These are phyloP conservation scores for Laspeyria flexula DNA, from an alignment of 2,888 invertebrate genomes.

Conservation along the genomic window DNA sequence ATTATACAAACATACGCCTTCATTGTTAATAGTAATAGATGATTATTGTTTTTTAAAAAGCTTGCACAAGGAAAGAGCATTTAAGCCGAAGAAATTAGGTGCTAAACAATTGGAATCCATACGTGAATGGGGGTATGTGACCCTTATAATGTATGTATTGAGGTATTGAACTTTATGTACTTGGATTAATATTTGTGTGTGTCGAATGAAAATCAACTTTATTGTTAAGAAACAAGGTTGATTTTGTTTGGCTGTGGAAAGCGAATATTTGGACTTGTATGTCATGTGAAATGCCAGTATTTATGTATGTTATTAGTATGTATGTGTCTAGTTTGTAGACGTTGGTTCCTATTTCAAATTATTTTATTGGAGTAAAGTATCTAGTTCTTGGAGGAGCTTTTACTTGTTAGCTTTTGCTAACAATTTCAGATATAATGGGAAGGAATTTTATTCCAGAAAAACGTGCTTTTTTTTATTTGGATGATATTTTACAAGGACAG, in stretches of 20 bases:
- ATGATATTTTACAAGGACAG: no score
- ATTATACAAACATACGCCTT: constrained; percentile 16
- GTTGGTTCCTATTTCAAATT: constrained; percentile 46
- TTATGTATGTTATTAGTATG: constrained; percentile 43
- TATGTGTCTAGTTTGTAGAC: constrained; percentile 50
- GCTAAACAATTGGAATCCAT: constrained; percentile 95
- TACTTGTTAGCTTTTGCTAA: no score
- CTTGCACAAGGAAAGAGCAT: constrained; percentile 76
- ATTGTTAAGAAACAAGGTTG: neutral
- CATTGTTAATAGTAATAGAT: constrained; percentile 36
- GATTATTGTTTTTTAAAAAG: constrained; percentile 67
- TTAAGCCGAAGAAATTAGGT: constrained; percentile 91
- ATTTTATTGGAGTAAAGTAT: no score
- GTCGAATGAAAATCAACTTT: neutral
- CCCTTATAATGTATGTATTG: constrained; percentile 33
- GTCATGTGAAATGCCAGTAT: no score
- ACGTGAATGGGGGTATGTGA: constrained; percentile 93
- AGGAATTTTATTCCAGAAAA: no score
- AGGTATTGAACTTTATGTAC: neutral
- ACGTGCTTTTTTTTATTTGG: no score
- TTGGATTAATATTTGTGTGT: neutral
- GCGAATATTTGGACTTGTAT: neutral
- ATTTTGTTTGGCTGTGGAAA: neutral
- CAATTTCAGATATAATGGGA: no score
- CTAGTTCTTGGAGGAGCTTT: no score